Conservation (phyloP, 53 echinoderm and acorn worm genomes). For the Arbacia lixula region DNA sequence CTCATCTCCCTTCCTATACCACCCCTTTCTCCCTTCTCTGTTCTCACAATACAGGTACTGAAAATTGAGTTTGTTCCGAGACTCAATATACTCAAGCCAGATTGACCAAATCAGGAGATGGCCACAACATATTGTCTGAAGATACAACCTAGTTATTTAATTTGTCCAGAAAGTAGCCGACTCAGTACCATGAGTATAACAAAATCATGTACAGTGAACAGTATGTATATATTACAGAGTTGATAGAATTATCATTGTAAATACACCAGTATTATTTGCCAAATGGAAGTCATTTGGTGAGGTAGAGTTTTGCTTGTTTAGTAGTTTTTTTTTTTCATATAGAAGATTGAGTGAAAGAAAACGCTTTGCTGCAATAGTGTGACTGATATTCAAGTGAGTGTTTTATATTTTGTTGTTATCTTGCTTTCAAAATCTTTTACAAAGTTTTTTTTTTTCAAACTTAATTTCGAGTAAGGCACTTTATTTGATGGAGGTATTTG, state of each 20-base stretch:
- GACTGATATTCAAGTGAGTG: neutral
- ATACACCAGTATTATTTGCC: conserved; percentile 36
- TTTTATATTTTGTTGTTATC: no score
- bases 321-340: neutral
- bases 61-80: conserved; percentile 99
- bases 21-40: neutral
- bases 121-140: neutral
- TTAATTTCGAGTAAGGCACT: no score
- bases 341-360: neutral
- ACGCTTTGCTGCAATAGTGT: conserved; percentile 21
- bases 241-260: conserved; percentile 23
- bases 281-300: conserved; percentile 12
- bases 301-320: neutral
- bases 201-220: conserved; percentile 48
- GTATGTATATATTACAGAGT: conserved; percentile 29
- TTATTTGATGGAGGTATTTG: no score
- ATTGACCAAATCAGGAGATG: conserved; percentile 70
- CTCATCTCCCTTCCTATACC: neutral
- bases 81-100: conserved; percentile 92
- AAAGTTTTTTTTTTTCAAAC: no score
- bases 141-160: conserved; percentile 29
- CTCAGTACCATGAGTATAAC: conserved; percentile 4
- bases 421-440: no score
- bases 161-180: conserved; percentile 12
- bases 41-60: conserved; percentile 75